Evolutionary conservation across 2,113 vertebrate genomes (phyloP), one percentile per base, ranked within the genome.

Genomic region (Blennius ocellaris): DNA sequence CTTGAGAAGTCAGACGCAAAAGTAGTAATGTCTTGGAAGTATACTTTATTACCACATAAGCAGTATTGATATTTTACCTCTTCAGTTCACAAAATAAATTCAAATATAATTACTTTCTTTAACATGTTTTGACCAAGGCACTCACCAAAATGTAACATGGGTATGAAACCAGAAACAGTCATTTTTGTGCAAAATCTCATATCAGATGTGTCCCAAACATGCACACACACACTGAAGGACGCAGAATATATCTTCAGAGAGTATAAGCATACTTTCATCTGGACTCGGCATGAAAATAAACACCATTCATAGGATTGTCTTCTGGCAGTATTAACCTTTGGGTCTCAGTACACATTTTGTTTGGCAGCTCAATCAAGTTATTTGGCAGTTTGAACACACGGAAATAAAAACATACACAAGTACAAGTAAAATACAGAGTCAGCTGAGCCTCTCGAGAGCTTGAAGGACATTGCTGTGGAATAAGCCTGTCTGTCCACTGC

Each of bases 401-500:
- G 65, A 71, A 38, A 71, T 16, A 58, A 65, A 81, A 79, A 69
- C 78, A 66, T 63, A 73, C 17, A 78, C 30, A 15, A 65, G 17
- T 39, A 41, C 47, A 67, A 40, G 15, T 15, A 56, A 54, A 61
- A 57, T 47, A 51, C 44, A 74, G 30, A 77, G 86, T 92, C 89
- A 92, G 82, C 87, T 93, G 69, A 94, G 81, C 75, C 89, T 92
- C 71, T 94, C 92, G 0, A 95, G 76, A 44, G 72, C 69, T 21
- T 93, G 92, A 72, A 94, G 73, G 73, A 94, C 73, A 79, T 76
- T 89, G 81, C 50, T 86, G 57, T 94, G 86, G 85, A 94, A 94
- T 30, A 95, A 76, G 17, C 94, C 92, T 0, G 92, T 94, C 51
- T 90, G 91, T 8, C 93, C 92, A 16, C 87, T 92, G 79, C 84